A percentile compares a stretch with the other conserved stretches of the same genome.
Evolutionary conservation across 2,797 vertebrate species (phyloP).

Genomic region (Cyclopterus lumpus): DNA sequence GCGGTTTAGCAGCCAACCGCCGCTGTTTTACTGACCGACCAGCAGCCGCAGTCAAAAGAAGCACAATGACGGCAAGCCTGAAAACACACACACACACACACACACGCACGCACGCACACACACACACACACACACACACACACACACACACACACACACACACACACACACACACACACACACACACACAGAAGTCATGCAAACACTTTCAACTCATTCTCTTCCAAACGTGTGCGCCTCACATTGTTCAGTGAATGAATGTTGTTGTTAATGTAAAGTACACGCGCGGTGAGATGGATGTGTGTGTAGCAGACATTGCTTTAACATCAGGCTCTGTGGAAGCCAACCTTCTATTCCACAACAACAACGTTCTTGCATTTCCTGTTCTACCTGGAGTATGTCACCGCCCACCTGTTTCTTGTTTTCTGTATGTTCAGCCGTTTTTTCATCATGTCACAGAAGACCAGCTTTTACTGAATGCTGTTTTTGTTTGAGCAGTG

Average conservation of each 20-base stretch:
- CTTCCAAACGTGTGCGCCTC: not conserved
- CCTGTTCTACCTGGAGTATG: not conserved
- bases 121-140: not conserved
- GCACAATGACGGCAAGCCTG: conserved; percentile 61
- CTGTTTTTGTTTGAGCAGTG: too few relatives aligned
- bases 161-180: conserved; percentile 1
- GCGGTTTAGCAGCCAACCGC: conserved; percentile 40
- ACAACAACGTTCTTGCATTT: conserved; percentile 2
- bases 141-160: not conserved
- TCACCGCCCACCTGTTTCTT: not conserved
- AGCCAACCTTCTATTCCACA: not conserved
- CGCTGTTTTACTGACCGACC: conserved; percentile 51
- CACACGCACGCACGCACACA: not conserved
- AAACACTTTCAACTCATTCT: not conserved
- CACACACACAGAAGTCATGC: not conserved
- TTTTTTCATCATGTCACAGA: not conserved
- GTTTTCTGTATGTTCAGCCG: not conserved
- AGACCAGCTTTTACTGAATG: not conserved
- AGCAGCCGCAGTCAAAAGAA: conserved; percentile 59
- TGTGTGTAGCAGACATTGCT: not conserved
- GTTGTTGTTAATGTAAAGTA: not conserved
- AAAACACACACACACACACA: conserved; percentile 48
- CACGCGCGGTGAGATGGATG: not conserved
- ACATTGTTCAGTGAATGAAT: not conserved
- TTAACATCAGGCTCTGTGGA: not conserved